phyloP scores from a whole-genome alignment of 2,113 vertebrate species.

The Scomber colias region DNA sequence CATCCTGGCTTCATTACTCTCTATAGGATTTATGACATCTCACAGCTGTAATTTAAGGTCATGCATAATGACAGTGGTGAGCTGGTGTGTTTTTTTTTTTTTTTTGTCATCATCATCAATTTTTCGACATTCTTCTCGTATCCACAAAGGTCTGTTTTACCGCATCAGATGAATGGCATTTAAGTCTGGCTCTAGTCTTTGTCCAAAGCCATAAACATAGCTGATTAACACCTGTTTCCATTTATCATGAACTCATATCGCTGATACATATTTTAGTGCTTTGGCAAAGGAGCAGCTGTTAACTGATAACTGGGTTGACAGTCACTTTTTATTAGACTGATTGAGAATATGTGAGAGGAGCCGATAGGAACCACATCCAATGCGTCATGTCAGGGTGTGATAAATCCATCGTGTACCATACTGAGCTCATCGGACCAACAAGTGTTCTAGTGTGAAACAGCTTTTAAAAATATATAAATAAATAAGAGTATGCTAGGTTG shows the following conservation, averaged over 20 bases:
- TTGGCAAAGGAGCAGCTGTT: slow-evolving; percentile 25
- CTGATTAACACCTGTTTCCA: background rate
- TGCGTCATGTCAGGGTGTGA: background rate
- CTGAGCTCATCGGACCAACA: slow-evolving; percentile 26
- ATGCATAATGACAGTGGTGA: slow-evolving; percentile 62
- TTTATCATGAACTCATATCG: slow-evolving; percentile 18
- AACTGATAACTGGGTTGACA: slow-evolving; percentile 17
- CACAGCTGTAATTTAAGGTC: slow-evolving; percentile 63
- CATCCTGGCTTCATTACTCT: slow-evolving; percentile 51
- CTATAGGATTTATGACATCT: slow-evolving; percentile 65
- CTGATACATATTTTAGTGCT: slow-evolving; percentile 16
- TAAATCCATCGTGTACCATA: slow-evolving; percentile 23
- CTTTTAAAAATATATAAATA: slow-evolving; percentile 57
- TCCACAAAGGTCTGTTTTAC: slow-evolving; percentile 2
- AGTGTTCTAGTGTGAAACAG: slow-evolving; percentile 49
- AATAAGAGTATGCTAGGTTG: slow-evolving; percentile 9
- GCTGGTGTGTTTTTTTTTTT: slow-evolving; percentile 11
- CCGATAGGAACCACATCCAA: background rate
- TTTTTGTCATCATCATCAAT: slow-evolving; percentile 45
- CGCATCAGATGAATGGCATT: background rate
- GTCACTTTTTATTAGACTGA: slow-evolving; percentile 25
- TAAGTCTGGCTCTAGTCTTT: background rate
- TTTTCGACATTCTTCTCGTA: slow-evolving; percentile 19
- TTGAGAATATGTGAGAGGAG: slow-evolving; percentile 8
- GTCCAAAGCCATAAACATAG: slow-evolving; percentile 10